Percentiles rank a stretch among this genome's conserved stretches.
Conservation (phyloP, 2,797 vertebrate genomes). For the Rhincodon typus region DNA sequence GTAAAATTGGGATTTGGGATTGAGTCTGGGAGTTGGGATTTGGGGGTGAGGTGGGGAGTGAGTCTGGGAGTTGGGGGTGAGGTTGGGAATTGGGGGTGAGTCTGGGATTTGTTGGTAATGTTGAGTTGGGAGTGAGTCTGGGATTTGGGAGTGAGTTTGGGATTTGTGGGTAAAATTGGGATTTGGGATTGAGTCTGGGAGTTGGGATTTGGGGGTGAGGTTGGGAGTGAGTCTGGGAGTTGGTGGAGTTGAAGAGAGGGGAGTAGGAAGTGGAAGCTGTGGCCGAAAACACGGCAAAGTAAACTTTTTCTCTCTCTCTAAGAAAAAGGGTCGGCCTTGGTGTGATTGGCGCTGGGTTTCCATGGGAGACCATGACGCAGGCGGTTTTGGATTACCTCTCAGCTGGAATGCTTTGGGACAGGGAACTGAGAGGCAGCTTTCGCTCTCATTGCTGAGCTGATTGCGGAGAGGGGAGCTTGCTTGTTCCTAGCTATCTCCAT, state of each 20-base stretch:
- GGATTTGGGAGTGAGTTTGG: too few species aligned
- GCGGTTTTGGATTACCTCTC: slow-evolving; percentile 52
- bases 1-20: too few species aligned
- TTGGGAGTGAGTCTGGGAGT: too few species aligned
- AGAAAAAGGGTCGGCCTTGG: not conserved
- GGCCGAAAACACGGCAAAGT: not conserved
- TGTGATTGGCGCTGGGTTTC: slow-evolving; percentile 47
- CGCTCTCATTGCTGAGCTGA: not conserved
- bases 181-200: too few species aligned
- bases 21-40: not conserved
- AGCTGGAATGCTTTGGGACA: slow-evolving; percentile 62
- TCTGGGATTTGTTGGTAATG: too few species aligned
- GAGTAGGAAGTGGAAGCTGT: too few species aligned
- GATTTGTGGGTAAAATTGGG: too few species aligned
- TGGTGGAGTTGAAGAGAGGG: not conserved
- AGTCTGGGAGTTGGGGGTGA: too few species aligned
- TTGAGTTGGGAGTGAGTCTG: too few species aligned
- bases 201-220: not conserved
- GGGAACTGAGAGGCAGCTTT: not conserved
- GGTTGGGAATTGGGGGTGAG: too few species aligned
- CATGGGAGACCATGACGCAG: slow-evolving; percentile 49
- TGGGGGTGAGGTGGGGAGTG: too few species aligned
- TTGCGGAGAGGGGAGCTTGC: not conserved
- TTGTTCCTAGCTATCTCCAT: not conserved
- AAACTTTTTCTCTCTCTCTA: not conserved